Evolutionary conservation across 2,797 vertebrate species (phyloP).

Genomic region (Sus cebifrons): DNA sequence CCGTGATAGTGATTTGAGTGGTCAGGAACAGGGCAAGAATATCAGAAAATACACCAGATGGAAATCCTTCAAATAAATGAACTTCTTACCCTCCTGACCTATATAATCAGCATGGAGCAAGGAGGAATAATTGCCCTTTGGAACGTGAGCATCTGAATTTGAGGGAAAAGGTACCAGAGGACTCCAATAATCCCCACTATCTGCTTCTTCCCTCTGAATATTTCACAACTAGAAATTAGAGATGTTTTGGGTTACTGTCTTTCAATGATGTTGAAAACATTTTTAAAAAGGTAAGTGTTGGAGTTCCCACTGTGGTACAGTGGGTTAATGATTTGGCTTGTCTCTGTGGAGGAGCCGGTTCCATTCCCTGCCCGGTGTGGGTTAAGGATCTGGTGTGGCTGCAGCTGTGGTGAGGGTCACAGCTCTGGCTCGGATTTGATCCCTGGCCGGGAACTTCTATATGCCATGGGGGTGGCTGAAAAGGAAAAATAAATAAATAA

Average conservation of each 20-base stretch:
- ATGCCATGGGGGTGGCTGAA: too few species aligned
- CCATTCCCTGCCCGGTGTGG: too few species aligned
- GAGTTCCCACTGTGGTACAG: too few species aligned
- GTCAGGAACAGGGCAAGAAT: slow-evolving; percentile 57
- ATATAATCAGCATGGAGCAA: slow-evolving; percentile 9
- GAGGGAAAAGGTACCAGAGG: neutral
- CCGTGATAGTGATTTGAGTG: neutral
- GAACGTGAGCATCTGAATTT: neutral
- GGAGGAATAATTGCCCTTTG: slow-evolving; percentile 8
- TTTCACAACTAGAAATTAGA: slow-evolving; percentile 18
- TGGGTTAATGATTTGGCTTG: too few species aligned
- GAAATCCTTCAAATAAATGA: slow-evolving; percentile 71
- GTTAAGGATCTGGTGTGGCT: too few species aligned
- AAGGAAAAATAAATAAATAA: too few species aligned
- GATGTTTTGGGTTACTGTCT: neutral
- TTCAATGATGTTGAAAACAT: slow-evolving; percentile 23
- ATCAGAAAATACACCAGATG: slow-evolving; percentile 52
- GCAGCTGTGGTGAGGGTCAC: too few species aligned
- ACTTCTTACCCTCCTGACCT: slow-evolving; percentile 61
- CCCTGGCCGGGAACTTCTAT: too few species aligned
- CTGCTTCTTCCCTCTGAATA: slow-evolving; percentile 1
- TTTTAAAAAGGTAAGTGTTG: slow-evolving; percentile 39
- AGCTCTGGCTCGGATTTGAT: too few species aligned
- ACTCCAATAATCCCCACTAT: neutral
- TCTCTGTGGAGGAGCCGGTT: too few species aligned